Base-by-base conservation (phyloP, 2,797 vertebrate species). In the Gallinago solitaria region DNA sequence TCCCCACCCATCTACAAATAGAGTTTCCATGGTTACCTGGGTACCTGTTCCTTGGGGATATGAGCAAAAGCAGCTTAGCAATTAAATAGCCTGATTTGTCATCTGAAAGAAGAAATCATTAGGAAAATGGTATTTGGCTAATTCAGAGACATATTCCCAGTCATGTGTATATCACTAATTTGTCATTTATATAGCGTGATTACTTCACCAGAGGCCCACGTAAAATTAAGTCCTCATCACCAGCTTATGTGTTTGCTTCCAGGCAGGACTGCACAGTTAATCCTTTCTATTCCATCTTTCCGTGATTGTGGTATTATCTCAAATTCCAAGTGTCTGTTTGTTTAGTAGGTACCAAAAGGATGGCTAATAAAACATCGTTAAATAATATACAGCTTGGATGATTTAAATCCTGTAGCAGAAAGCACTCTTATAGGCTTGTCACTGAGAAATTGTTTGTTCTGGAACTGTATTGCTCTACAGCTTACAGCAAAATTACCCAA, bases 1-100 rank as follows among this genome's bases (percentile, higher is more conserved):
- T 96, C 56, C 75, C 50, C 54, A 70, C 59, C 74, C 82, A 90
- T 93, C 77, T 89, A 95, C 96, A 96, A 95, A 97, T 95, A 96
- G 90, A 83, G 96, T 97, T 97, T 96, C 97, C 92, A 97, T 97
- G 95, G 97, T 97, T 97, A 97, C 96, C 84, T 95, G 57, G 35
- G 5, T 90, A 97, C 95, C 94, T 97, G 92, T 76, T 96, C 89
- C 69, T 90, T 5, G 1, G 93, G 96, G 93, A 95, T 95, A 88
- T 87, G 30, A 95, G 92, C 61, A 88, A 95, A 95, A 95, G 94
- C 94, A 89, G 88, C 89, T 96, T 97, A 96, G 94, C 94, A 97
- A 94, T 97, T 96, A 97, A 96, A 93, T 96, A 93, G 88, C 94
- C 83, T 95, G 93, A 97, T 96, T 95, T 96, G 93, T 97, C 96